Percentiles rank a stretch among this genome's conserved stretches.
Conservation (phyloP, 2,888 invertebrate genomes). For the Achlya flavicornis region DNA sequence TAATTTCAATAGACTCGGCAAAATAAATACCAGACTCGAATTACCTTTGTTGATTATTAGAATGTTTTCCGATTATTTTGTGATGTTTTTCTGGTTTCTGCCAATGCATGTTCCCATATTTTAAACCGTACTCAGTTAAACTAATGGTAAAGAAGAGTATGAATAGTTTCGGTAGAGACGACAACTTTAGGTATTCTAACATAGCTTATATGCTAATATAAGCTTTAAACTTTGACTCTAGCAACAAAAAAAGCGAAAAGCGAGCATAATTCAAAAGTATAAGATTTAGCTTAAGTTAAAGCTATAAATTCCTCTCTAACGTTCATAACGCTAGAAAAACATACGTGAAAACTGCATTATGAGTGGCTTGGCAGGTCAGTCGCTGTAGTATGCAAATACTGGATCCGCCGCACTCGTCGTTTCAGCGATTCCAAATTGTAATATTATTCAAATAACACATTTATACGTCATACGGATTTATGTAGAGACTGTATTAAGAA, state of each 20-base stretch:
- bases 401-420: constrained; percentile 40
- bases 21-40: background rate
- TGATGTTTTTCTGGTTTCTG: no score
- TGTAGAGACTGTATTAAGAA: constrained; percentile 50
- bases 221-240: no score
- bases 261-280: no score
- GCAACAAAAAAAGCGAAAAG: no score
- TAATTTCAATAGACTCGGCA: constrained; percentile 14
- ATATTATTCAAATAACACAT: constrained; percentile 67
- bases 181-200: no score
- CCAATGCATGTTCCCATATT: no score
- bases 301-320: constrained; percentile 48
- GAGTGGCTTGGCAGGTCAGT: constrained; percentile 43
- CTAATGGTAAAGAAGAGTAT: no score
- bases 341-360: constrained; percentile 57
- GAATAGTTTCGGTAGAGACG: no score
- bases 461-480: constrained; percentile 59
- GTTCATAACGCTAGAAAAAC: constrained; percentile 55
- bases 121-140: no score
- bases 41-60: background rate
- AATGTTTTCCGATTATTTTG: background rate
- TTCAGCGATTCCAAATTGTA: constrained; percentile 59
- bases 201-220: no score
- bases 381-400: constrained; percentile 54
- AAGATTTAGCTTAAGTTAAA: constrained; percentile 44